These are phyloP conservation scores for Drosophila picticornis DNA, from an alignment of 2,888 invertebrate species.

Conservation along the genomic window DNA sequence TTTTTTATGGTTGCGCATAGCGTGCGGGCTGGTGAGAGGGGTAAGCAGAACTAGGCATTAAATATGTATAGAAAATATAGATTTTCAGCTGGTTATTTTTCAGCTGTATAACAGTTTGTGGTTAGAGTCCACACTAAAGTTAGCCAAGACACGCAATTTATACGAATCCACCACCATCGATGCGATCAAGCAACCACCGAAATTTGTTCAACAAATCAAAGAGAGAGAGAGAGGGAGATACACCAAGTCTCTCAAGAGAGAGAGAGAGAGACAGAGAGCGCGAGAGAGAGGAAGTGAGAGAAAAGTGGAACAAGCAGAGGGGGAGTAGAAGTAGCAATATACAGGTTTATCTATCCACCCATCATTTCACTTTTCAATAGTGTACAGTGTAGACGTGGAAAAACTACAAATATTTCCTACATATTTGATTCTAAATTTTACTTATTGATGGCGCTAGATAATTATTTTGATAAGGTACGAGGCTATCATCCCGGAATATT, in stretches of 20 bases:
- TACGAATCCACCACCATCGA: constrained; percentile 43
- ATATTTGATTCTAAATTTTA: not conserved
- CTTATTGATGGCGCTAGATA: constrained; percentile 42
- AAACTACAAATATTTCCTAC: not conserved
- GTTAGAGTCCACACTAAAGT: constrained; percentile 47
- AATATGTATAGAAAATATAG: constrained; percentile 57
- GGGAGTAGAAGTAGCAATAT: constrained; percentile 1
- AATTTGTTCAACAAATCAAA: not conserved
- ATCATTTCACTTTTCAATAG: constrained; percentile 20
- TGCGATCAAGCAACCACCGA: constrained; percentile 33
- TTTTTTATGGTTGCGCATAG: constrained; percentile 35
- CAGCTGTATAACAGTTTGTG: constrained; percentile 45
- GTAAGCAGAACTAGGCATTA: constrained; percentile 34
- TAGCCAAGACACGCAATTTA: constrained; percentile 27
- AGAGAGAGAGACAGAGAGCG: not conserved
- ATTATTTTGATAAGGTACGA: constrained; percentile 45
- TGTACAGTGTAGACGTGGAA: constrained; percentile 1
- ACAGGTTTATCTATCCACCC: constrained; percentile 5
- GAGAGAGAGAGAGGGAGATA: not conserved
- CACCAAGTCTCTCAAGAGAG: not conserved
- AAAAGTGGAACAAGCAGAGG: not conserved
- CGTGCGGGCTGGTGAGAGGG: not conserved
- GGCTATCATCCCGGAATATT: constrained; percentile 36
- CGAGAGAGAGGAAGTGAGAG: not conserved
- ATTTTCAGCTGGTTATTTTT: constrained; percentile 19